phyloP scores from a whole-genome alignment of 2,113 vertebrate species.

The Xiphophorus couchianus region DNA sequence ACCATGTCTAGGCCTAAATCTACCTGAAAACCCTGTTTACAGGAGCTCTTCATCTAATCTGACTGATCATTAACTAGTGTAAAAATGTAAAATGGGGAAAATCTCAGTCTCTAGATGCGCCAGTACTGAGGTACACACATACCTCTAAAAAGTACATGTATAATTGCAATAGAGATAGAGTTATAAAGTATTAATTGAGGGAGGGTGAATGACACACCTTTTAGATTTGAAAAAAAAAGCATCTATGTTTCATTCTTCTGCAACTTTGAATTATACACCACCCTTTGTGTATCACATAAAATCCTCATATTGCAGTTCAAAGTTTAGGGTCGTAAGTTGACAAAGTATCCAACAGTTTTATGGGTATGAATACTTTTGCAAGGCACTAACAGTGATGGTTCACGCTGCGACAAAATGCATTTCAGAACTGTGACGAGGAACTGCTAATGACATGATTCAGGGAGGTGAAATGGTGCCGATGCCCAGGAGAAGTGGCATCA shows the following conservation, averaged over 20 bases:
- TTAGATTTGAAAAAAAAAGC: too few species aligned
- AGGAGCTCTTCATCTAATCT: too few species aligned
- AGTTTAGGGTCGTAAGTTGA: neutral
- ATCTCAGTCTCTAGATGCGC: too few species aligned
- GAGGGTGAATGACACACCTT: too few species aligned
- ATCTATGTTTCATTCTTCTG: neutral
- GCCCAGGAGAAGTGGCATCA: neutral
- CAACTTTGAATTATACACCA: neutral
- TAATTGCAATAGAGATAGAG: too few species aligned
- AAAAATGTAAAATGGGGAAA: too few species aligned
- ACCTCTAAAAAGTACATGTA: neutral
- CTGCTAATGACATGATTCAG: constrained; percentile 7
- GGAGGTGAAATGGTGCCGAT: constrained; percentile 16
- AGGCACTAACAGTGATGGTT: neutral
- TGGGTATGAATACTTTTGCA: neutral
- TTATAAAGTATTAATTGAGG: too few species aligned
- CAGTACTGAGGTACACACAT: too few species aligned
- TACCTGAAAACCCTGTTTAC: too few species aligned
- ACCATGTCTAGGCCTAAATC: too few species aligned
- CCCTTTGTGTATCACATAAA: too few species aligned
- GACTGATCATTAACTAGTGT: too few species aligned
- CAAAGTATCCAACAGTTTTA: neutral
- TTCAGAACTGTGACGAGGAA: constrained; percentile 8
- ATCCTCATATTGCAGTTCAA: neutral
- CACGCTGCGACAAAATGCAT: constrained; percentile 10